Percentiles rank a stretch among this genome's conserved stretches.
These are phyloP conservation scores for Prochilodus magdalenae DNA, from an alignment of 2,113 vertebrate genomes.

Conservation along the genomic window DNA sequence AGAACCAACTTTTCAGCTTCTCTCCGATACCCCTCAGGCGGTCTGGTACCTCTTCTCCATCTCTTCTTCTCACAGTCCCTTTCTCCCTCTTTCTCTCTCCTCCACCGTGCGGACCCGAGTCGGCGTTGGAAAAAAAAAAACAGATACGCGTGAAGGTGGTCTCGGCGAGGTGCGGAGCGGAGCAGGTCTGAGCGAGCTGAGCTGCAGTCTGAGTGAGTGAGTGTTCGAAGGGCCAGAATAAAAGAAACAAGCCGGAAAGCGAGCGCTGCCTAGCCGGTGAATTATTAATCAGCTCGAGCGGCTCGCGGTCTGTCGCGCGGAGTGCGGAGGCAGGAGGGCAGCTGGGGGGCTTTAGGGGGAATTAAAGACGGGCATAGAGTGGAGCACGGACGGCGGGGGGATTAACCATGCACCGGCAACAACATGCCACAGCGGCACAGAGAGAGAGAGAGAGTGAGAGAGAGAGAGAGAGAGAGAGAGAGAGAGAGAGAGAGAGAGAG, in stretches of 20 bases:
- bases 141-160: too few species aligned
- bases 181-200: not conserved
- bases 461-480: conserved; percentile 63
- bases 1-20: conserved; percentile 19
- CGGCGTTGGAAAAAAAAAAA: not conserved
- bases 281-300: conserved; percentile 83
- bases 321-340: conserved; percentile 79
- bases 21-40: conserved; percentile 46
- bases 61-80: conserved; percentile 30
- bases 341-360: conserved; percentile 80
- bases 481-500: conserved; percentile 55
- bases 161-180: not conserved
- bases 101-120: not conserved
- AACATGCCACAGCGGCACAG: conserved; percentile 56
- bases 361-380: conserved; percentile 83
- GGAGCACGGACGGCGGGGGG: conserved; percentile 79
- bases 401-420: conserved; percentile 78
- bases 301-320: conserved; percentile 78
- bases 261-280: conserved; percentile 71
- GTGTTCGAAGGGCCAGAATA: not conserved
- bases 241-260: conserved; percentile 25
- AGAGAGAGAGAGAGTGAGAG: conserved; percentile 41
- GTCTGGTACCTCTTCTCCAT: conserved; percentile 54
- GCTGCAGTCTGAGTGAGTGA: not conserved
- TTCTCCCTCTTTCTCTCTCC: conserved; percentile 34